These are phyloP conservation scores for Sylvilagus bachmani DNA, from an alignment of 2,113 vertebrate species.

Conservation along the genomic window DNA sequence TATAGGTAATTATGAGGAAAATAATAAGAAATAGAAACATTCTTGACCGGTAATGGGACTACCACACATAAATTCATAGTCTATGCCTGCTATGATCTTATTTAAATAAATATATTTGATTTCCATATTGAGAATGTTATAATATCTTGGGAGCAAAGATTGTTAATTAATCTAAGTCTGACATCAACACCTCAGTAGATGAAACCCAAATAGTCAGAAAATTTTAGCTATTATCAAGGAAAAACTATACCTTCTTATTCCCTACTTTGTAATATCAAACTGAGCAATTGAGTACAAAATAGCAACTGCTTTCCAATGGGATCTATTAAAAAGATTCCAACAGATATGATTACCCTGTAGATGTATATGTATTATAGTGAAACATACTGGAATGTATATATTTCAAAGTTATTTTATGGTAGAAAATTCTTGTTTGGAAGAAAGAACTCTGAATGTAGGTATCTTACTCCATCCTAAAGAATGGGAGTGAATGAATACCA, in stretches of 20 bases:
- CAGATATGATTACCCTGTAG: background rate
- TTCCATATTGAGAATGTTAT: conserved; percentile 42
- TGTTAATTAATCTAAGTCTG: conserved; percentile 43
- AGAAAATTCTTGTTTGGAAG: background rate
- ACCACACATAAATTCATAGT: conserved; percentile 59
- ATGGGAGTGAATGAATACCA: background rate
- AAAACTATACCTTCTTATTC: background rate
- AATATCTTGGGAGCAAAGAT: conserved; percentile 32
- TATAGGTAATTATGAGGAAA: background rate
- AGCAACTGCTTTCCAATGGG: background rate
- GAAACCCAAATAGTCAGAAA: conserved; percentile 38
- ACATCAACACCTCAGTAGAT: background rate
- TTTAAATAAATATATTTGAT: conserved; percentile 71
- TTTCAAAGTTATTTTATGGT: background rate
- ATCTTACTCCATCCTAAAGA: background rate
- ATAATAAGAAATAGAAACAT: conserved; percentile 26
- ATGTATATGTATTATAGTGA: background rate
- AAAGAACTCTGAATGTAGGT: background rate
- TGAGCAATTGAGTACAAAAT: background rate
- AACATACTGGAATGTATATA: background rate
- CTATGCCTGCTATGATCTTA: conserved; percentile 1
- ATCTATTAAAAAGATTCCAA: background rate
- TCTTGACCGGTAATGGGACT: conserved; percentile 38
- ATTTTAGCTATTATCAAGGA: background rate
- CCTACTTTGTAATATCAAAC: background rate